Base-by-base conservation (phyloP, 1,140 invertebrate species). In the Apocrypta bakeri region DNA sequence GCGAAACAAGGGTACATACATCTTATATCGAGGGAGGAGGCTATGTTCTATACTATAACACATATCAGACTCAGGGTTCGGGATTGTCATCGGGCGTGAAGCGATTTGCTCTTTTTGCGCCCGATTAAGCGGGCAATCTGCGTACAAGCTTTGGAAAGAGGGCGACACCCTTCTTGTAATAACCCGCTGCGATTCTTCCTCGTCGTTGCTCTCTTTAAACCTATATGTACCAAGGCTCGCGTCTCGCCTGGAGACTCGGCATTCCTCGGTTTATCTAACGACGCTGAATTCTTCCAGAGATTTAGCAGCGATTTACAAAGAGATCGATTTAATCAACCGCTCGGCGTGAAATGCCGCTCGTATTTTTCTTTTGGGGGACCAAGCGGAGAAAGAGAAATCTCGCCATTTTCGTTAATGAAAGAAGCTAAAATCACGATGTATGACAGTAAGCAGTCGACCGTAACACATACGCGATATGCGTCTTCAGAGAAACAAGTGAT, bases 51-150 rank as follows among this genome's bases (percentile, higher is more conserved):
- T n/a, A n/a, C n/a, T n/a, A n/a, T n/a, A n/a, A 14, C 17, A 17
- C 48, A 6, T 9, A 6, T 17, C 1, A 56, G 12, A 21, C 40
- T 11, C 40, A n/a, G 48, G 85, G 84, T 86, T 81, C 76, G 85
- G 87, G 17, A 17, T 56, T 21, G 89, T 90, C 89, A 90, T 90
- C 89, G 88, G n/a, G n/a, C 87, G 84, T 78, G 85, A 89, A 90
- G 88, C 90, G 90, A 91, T 92, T 92, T 89, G 88, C 88, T 90
- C 87, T 90, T 87, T 90, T 92, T 88, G 91, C 87, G 88, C 85
- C 88, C 89, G 91, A 92, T 92, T 90, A 89, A 90, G 84, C 86
- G 84, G 80, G 89, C 90, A 88, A 91, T 90, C 89, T 87, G 66
- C 56, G 73, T 72, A 17, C 69, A 68, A 74, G 21, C 48, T 17